Evolutionary conservation across 2,113 vertebrate genomes (phyloP).

Genomic region (Cyprinus carpio): DNA sequence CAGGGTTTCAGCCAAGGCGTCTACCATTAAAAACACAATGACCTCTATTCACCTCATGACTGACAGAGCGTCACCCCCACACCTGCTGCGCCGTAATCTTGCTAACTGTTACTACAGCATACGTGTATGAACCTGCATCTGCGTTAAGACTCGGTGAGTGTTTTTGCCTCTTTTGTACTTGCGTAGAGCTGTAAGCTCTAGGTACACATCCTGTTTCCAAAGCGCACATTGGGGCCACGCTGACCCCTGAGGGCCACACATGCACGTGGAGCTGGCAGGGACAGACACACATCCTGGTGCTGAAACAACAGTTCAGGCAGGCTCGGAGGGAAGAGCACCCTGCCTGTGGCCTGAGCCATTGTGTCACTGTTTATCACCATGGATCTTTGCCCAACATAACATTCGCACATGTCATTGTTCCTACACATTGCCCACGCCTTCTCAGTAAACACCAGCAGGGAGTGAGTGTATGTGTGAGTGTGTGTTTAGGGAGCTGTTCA

Average conservation of each 20-base stretch:
- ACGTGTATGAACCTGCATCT: conserved; percentile 28
- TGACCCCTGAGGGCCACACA: conserved; percentile 45
- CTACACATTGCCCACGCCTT: conserved; percentile 46
- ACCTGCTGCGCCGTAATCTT: conserved; percentile 20
- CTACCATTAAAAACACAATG: conserved; percentile 31
- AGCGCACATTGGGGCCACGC: conserved; percentile 12
- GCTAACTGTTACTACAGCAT: conserved; percentile 20
- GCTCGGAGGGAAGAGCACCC: conserved; percentile 27
- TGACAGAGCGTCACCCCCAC: conserved; percentile 7
- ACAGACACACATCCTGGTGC: conserved; percentile 46
- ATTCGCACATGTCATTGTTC: conserved; percentile 58
- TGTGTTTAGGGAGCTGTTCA: conserved; percentile 4
- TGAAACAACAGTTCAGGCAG: conserved; percentile 46
- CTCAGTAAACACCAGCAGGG: conserved; percentile 31
- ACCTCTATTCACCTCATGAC: conserved; percentile 9
- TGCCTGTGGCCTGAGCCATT: conserved; percentile 28
- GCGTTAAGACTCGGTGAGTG: not conserved
- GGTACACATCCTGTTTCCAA: conserved; percentile 50
- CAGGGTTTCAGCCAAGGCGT: conserved; percentile 21
- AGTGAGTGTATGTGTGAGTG: conserved; percentile 7
- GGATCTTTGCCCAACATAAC: conserved; percentile 55
- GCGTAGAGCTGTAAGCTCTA: not conserved
- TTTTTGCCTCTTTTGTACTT: conserved; percentile 17
- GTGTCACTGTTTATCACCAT: conserved; percentile 52
- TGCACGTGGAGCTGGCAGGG: not conserved